phyloP scores from a whole-genome alignment of 2,113 vertebrate genomes.

The Antidorcas marsupialis region DNA sequence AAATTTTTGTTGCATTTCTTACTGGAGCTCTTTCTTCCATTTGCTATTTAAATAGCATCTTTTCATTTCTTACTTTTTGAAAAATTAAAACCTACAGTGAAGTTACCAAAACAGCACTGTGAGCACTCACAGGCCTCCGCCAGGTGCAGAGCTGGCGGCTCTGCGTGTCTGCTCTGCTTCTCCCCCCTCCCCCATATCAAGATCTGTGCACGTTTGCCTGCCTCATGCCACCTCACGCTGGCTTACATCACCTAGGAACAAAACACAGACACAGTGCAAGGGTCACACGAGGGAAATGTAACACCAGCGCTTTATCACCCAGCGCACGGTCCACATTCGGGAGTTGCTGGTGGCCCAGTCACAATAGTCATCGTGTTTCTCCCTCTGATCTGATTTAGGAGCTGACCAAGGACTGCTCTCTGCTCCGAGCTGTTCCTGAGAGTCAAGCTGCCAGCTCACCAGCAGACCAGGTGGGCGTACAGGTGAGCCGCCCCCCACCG shows the following conservation, averaged over 20 bases:
- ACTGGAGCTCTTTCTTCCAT: not conserved
- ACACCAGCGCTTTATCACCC: not conserved
- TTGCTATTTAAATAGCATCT: not conserved
- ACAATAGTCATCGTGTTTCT: accelerated
- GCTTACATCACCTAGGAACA: not conserved
- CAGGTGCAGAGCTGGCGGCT: too few species aligned
- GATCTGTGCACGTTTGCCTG: not conserved
- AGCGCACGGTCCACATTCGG: accelerated
- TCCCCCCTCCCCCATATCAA: not conserved
- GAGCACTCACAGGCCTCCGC: not conserved
- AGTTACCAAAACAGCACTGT: not conserved
- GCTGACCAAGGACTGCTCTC: not conserved
- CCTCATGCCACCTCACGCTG: not conserved
- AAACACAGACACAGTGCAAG: not conserved
- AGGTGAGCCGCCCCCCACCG: accelerated
- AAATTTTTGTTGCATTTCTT: not conserved
- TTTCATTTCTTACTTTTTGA: not conserved
- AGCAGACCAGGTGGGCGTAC: too few species aligned
- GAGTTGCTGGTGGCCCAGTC: not conserved
- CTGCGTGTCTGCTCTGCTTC: too few species aligned
- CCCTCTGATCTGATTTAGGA: not conserved
- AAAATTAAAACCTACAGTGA: not conserved
- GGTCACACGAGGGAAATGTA: not conserved
- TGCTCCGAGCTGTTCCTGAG: not conserved
- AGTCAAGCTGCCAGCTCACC: accelerated